These are phyloP conservation scores for Hypanus sabinus DNA, from an alignment of 2,113 vertebrate species.

Conservation along the genomic window DNA sequence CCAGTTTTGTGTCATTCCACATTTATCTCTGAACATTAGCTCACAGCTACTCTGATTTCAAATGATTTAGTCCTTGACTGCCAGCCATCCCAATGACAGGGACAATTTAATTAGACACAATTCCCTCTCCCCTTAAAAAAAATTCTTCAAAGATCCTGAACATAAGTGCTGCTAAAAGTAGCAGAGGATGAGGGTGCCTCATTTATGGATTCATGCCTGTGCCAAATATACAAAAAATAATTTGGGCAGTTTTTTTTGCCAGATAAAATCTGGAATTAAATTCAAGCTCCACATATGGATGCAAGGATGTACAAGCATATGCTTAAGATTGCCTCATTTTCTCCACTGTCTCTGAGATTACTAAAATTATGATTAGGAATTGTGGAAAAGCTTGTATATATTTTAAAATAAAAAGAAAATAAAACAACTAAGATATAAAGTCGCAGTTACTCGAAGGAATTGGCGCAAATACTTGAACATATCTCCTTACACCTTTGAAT, in stretches of 20 bases:
- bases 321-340: not conserved
- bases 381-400: not conserved
- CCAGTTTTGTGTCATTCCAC: not conserved
- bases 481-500: not conserved
- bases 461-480: not conserved
- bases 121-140: not conserved
- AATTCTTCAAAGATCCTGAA: constrained; percentile 3
- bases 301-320: not conserved
- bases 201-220: not conserved
- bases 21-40: not conserved
- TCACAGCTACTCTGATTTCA: not conserved
- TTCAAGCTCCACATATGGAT: constrained; percentile 30
- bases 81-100: not conserved
- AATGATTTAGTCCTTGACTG: constrained; percentile 23
- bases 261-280: constrained; percentile 32
- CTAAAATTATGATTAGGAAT: not conserved
- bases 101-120: constrained; percentile 29
- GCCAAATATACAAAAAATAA: constrained; percentile 29
- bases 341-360: not conserved
- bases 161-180: constrained; percentile 8
- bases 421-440: not conserved
- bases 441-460: not conserved
- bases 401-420: not conserved
- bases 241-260: not conserved
- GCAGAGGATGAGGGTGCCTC: not conserved